Base-by-base conservation (phyloP, 2,797 vertebrate species). In the Diplodus sargus region DNA sequence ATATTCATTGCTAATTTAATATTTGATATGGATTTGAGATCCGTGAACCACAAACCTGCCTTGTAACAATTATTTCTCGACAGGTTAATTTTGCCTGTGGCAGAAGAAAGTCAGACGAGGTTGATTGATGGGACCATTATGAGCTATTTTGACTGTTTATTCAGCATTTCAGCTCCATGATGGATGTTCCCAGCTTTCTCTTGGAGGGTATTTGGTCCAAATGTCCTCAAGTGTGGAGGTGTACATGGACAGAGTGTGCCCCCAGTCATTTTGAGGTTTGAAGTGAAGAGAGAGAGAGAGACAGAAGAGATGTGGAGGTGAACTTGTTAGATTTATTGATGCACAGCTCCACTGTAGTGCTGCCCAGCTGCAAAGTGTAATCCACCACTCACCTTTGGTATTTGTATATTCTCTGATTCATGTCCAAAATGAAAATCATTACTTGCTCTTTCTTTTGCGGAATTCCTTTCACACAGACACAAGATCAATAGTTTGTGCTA, bases 101-200 rank as follows among this genome's bases (percentile, higher is more conserved):
- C 39, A 75, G 62, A 71, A 28, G 30, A 47, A 76, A 68, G 47
- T 3, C 30, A 15, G 6, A 20, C 42, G 12, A 2, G 13, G 10
- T 39, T 39, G 39, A 39, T 39, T 39, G 39, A 39, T 39, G 39
- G 39, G 10, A 39, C 39, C 39, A 47, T 47, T 39, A 47, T 54
- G 16, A 82, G 81, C 5, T 77, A 51, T 65, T 79, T 73, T 76
- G 22, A 62, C 52, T 51, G 22, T 52, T 9, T 66, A 56, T 61
- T 76, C 57, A 45, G 43, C 56, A 60, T 39, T 39, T 39, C 9
- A 42, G 25, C 15, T 76, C 20, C 13, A 16, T 72, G 76, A 82
- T 71, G 2, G 42, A 83, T 57, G 74, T 30, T 56, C 10, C 17
- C 23, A 15, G 20, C 6, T 9, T 63, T 57, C 42, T 49, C 2